Base-by-base conservation (phyloP, 2,888 invertebrate species). In the Melinopterus prodromus region DNA sequence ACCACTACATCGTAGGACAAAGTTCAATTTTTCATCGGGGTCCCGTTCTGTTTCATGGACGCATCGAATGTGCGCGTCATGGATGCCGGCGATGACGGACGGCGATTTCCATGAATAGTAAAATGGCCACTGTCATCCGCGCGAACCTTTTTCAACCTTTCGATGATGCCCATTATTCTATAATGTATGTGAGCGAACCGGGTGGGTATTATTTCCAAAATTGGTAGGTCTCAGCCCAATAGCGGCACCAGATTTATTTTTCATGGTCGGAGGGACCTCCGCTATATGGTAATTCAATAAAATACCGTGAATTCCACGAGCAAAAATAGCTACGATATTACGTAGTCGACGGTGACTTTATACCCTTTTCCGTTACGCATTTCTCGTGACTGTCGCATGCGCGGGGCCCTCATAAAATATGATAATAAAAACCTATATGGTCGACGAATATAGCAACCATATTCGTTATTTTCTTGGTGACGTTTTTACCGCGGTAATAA, bases 281-380 rank as follows among this genome's bases (percentile, higher is more conserved):
- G 74, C 36, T 74, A 36, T 74, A 74, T 74, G 74, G 74, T 74
- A 74, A 74, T 74, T 74, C 74, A 74, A 74, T 74, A 74, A 74
- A 74, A 37, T n/a, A 37, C 74, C 74, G 74, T 36, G 37, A 26
- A 74, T 74, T 74, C 37, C 15, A 15, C 26, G 26, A 35, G 35
- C 37, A 74, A 74, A 74, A 74, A 74, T 74, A 53, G 53, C 53
- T 53, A 53, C 53, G 53, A 53, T 53, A 53, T 53, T 53, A 53
- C 53, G 53, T 12, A 53, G 53, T 53, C 12, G 53, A 53, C 53
- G 53, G 26, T 26, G 26, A 53, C 53, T 53, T 53, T 53, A 53
- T 53, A 53, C 53, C 53, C 53, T 53, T 53, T 53, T 53, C 53
- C 53, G 53, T 53, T 53, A 53, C 53, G 53, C 53, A 53, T 53